phyloP scores from a whole-genome alignment of 2,888 invertebrate genomes.

The Elegia similella region DNA sequence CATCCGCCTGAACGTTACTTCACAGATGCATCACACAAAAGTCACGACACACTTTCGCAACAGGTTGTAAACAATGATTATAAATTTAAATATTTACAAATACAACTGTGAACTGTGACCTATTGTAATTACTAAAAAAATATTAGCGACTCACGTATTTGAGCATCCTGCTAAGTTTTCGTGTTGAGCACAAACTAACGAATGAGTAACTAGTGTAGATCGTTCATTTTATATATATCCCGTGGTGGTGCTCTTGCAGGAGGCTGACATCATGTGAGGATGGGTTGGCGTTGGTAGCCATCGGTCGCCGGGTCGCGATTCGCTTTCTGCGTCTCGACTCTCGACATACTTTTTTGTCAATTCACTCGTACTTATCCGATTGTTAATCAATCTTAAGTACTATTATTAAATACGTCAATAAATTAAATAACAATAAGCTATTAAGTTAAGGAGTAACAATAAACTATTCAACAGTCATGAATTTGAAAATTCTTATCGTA shows the following conservation, averaged over 20 bases:
- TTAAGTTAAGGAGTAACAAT: no score
- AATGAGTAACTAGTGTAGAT: conserved; percentile 72
- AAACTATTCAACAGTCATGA: no score
- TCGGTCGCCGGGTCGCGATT: conserved; percentile 37
- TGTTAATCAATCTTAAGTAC: neutral
- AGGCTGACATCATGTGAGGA: conserved; percentile 70
- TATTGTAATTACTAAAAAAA: conserved; percentile 35
- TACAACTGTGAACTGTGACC: conserved; percentile 27
- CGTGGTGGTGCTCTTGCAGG: conserved; percentile 63
- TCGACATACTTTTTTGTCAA: neutral
- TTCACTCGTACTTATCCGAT: neutral
- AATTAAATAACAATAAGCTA: no score
- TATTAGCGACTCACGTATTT: conserved; percentile 71
- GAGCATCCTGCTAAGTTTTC: conserved; percentile 73
- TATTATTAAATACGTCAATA: no score
- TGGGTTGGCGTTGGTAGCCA: conserved; percentile 46
- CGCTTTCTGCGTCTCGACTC: neutral
- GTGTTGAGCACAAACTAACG: conserved; percentile 75
- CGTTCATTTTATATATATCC: conserved; percentile 75
- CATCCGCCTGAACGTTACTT: conserved; percentile 31
- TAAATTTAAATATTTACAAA: conserved; percentile 32
- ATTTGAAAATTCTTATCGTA: no score
- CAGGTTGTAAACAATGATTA: conserved; percentile 34
- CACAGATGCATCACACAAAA: conserved; percentile 37
- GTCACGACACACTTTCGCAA: conserved; percentile 49